Conservation (phyloP, 2,888 invertebrate genomes). For the Schizotus pectinicornis region DNA sequence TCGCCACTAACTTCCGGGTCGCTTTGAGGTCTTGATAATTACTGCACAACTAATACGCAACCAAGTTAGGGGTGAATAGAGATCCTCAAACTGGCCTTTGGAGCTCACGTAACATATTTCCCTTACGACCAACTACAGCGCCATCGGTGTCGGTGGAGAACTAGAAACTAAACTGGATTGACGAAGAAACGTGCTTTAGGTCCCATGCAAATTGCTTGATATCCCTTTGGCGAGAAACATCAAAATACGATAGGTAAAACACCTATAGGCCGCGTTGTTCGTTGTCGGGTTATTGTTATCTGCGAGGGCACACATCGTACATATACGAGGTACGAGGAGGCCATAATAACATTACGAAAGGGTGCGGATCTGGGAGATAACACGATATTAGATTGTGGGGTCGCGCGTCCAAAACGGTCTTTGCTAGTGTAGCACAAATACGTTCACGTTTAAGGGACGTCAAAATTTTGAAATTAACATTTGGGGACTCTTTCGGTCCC, state of each 20-base stretch:
- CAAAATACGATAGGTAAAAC: conserved; percentile 10
- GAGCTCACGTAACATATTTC: conserved; percentile 25
- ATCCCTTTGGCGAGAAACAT: conserved; percentile 8
- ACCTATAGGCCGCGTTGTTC: not conserved
- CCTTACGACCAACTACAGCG: conserved; percentile 21
- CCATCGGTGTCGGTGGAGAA: not conserved
- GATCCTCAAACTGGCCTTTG: not conserved
- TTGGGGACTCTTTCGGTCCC: not conserved
- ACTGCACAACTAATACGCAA: not conserved
- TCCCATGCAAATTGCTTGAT: conserved; percentile 16
- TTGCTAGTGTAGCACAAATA: conserved; percentile 21
- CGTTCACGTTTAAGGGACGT: conserved; percentile 7
- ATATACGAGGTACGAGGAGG: too few species aligned
- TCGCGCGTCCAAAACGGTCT: conserved; percentile 13
- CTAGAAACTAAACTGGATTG: conserved; percentile 10
- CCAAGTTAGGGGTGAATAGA: too few species aligned
- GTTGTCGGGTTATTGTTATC: conserved; percentile 27
- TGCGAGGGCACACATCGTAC: conserved; percentile 27
- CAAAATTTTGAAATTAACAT: conserved; percentile 8
- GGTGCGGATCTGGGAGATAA: conserved; percentile 26
- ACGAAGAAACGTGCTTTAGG: conserved; percentile 14
- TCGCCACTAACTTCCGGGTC: too few species aligned
- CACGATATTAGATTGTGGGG: conserved; percentile 27
- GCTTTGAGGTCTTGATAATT: not conserved
- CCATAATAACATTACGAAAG: conserved; percentile 25